A percentile compares a stretch with the other conserved stretches of the same genome.
These are phyloP conservation scores for Drosophila mettleri DNA, from an alignment of 2,888 invertebrate species.

Conservation along the genomic window DNA sequence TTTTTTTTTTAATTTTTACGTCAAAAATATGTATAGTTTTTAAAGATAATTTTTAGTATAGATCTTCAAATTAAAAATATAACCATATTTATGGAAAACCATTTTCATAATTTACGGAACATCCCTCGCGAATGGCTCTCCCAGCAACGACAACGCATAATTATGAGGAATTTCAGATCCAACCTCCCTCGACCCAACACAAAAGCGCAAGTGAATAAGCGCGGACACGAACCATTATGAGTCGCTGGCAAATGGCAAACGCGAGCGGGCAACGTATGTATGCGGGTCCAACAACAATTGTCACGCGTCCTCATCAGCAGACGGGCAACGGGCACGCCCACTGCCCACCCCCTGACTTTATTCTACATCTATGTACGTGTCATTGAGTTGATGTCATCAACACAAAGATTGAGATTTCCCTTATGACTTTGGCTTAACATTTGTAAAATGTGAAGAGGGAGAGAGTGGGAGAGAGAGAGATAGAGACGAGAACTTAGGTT, in stretches of 20 bases:
- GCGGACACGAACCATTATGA: constrained; percentile 59
- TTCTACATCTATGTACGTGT: constrained; percentile 27
- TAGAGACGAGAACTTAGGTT: constrained; percentile 27
- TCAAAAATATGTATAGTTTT: too few relatives aligned
- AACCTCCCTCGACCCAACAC: constrained; percentile 18
- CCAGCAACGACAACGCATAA: constrained; percentile 56
- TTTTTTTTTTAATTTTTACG: too few relatives aligned
- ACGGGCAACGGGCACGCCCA: constrained; percentile 3
- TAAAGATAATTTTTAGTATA: not conserved
- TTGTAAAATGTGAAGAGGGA: not conserved
- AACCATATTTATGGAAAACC: not conserved
- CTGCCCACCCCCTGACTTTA: not conserved
- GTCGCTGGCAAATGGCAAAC: not conserved
- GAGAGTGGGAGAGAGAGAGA: not conserved
- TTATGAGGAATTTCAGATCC: constrained; percentile 57
- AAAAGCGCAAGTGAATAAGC: constrained; percentile 76
- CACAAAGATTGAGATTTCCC: constrained; percentile 39
- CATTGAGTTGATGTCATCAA: constrained; percentile 67
- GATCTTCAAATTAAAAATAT: too few relatives aligned
- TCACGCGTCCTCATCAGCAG: constrained; percentile 47
- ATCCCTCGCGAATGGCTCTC: constrained; percentile 14
- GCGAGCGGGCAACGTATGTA: constrained; percentile 48
- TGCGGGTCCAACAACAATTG: constrained; percentile 42
- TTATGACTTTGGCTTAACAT: constrained; percentile 18
- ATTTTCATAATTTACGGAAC: not conserved